These are phyloP conservation scores for Actinia equina DNA, from an alignment of 64 coral and sea anemone genomes.

Conservation along the genomic window DNA sequence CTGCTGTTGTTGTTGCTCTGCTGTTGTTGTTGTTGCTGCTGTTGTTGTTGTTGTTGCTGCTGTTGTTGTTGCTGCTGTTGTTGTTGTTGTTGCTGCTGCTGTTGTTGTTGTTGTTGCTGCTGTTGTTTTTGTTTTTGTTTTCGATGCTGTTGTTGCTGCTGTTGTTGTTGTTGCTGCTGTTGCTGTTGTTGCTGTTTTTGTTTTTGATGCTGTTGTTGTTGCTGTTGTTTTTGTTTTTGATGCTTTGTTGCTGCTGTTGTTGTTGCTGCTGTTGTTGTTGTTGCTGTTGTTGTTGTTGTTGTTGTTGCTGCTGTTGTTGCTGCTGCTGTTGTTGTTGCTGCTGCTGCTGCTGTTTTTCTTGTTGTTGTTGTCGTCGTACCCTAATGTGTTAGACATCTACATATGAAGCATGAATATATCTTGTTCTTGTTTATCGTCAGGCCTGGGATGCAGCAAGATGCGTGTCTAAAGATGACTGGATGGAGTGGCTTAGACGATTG, in stretches of 20 bases:
- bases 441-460: slow-evolving; percentile 88
- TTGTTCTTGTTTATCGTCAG: slow-evolving; percentile 11
- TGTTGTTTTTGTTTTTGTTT: not conserved
- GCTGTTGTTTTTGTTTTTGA: not conserved
- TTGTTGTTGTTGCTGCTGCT: not conserved
- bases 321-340: not conserved
- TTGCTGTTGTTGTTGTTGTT: not conserved
- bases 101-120: not conserved
- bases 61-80: not conserved
- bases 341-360: too few relatives aligned
- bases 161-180: not conserved
- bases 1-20: too few relatives aligned
- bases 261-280: not conserved
- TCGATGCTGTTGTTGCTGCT: not conserved
- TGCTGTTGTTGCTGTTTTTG: not conserved
- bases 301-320: not conserved
- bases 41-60: too few relatives aligned
- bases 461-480: slow-evolving; percentile 98
- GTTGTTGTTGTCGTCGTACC: too few relatives aligned
- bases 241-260: too few relatives aligned
- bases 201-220: not conserved
- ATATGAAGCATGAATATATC: not conserved
- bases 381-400: too few relatives aligned
- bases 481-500: slow-evolving; percentile 91
- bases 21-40: too few relatives aligned